These are phyloP conservation scores for Urocitellus parryii DNA, from an alignment of 2,113 vertebrate genomes.

Conservation along the genomic window DNA sequence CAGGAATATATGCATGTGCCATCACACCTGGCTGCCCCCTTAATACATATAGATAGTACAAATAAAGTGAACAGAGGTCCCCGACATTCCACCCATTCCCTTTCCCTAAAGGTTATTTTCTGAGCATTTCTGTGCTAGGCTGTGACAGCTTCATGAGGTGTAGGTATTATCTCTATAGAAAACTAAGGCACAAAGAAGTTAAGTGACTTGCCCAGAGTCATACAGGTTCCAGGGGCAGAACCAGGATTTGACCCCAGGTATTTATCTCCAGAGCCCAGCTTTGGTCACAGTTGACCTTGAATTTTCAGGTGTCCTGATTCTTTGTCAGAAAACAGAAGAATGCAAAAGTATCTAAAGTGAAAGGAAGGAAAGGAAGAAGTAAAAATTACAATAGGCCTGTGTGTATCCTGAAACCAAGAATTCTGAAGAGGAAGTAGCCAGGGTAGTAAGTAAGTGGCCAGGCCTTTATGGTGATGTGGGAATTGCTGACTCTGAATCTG, in stretches of 20 bases:
- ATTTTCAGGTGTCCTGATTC: conserved; percentile 37
- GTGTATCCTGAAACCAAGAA: neutral
- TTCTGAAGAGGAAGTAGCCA: conserved; percentile 26
- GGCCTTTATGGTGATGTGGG: neutral
- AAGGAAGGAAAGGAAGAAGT: neutral
- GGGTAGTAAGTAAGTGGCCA: neutral
- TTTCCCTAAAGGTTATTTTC: neutral
- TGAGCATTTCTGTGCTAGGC: neutral
- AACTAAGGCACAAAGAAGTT: neutral
- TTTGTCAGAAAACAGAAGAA: neutral
- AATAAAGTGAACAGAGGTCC: neutral
- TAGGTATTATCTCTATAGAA: neutral
- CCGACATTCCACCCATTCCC: neutral
- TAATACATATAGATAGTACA: neutral
- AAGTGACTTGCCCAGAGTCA: neutral
- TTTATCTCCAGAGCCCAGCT: conserved; percentile 29
- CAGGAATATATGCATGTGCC: neutral
- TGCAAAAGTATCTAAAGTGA: neutral
- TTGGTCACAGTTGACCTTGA: neutral
- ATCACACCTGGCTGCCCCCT: too few species aligned
- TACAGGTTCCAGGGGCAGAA: neutral
- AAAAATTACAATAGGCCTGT: neutral
- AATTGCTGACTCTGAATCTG: neutral
- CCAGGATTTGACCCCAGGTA: neutral
- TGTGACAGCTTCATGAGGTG: neutral